phyloP scores from a whole-genome alignment of 1,140 invertebrate species.

The Philaenus spumarius region DNA sequence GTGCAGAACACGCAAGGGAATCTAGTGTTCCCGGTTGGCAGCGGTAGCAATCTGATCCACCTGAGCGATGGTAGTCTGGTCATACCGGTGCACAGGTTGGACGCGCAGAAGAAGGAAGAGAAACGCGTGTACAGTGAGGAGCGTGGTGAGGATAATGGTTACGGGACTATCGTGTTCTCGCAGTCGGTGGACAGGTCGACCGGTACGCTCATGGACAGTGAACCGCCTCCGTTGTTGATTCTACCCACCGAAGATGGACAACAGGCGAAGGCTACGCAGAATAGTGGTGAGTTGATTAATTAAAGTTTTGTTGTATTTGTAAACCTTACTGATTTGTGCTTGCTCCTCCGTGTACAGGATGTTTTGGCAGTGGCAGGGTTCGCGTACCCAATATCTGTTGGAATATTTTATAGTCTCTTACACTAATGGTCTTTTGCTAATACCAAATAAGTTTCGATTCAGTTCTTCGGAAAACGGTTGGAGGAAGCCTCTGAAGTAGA shows the following conservation, averaged over 20 bases:
- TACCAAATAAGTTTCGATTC: no score
- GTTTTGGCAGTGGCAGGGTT: no score
- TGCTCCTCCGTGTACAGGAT: no score
- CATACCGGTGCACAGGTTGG: not conserved
- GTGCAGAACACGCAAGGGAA: not conserved
- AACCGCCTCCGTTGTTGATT: not conserved
- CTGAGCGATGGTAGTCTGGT: not conserved
- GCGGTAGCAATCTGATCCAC: not conserved
- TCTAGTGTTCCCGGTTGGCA: not conserved
- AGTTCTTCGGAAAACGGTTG: no score
- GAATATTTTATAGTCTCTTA: no score
- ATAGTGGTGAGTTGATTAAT: constrained; percentile 2
- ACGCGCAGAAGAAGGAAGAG: not conserved
- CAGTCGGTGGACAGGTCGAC: not conserved
- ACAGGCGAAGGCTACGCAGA: not conserved
- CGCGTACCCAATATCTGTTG: no score
- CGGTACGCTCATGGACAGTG: not conserved
- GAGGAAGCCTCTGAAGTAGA: no score
- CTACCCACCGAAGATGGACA: not conserved
- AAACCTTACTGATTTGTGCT: no score
- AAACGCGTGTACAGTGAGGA: not conserved
- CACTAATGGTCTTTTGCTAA: no score
- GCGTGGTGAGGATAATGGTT: not conserved
- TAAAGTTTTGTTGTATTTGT: no score
- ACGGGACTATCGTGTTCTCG: not conserved